These are phyloP conservation scores for Pyrrhia umbra DNA, from an alignment of 2,888 invertebrate species.

Conservation along the genomic window DNA sequence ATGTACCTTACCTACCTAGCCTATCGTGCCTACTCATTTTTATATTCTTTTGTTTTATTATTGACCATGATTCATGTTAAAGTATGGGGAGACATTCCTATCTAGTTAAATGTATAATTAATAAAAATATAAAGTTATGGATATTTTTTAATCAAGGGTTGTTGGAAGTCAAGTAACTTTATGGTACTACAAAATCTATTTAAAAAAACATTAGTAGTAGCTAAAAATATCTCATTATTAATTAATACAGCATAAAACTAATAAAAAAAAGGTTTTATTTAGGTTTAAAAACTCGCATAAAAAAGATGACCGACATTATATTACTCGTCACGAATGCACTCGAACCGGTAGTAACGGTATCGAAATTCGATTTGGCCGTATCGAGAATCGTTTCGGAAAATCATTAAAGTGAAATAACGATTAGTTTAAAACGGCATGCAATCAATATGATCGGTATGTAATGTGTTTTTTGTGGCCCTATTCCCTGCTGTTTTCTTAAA, in stretches of 20 bases:
- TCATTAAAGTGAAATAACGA: constrained; percentile 40
- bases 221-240: not conserved
- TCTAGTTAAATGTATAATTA: too few relatives aligned
- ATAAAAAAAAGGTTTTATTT: constrained; percentile 17
- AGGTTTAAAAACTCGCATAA: constrained; percentile 33
- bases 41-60: constrained; percentile 29
- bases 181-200: too few relatives aligned
- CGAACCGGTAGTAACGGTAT: constrained; percentile 80
- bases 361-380: constrained; percentile 45
- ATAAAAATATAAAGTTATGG: too few relatives aligned
- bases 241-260: not conserved
- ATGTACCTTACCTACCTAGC: not conserved
- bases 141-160: too few relatives aligned
- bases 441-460: constrained; percentile 11
- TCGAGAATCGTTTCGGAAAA: constrained; percentile 41
- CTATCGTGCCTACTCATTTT: constrained; percentile 4
- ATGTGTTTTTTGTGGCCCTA: constrained; percentile 1
- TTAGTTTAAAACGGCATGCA: constrained; percentile 27
- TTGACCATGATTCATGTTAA: not conserved
- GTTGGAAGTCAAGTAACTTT: too few relatives aligned
- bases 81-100: too few relatives aligned
- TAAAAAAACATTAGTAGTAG: too few relatives aligned
- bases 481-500: not conserved
- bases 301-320: constrained; percentile 57
- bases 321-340: constrained; percentile 59